phyloP scores from a whole-genome alignment of 2,888 invertebrate genomes.

The Calliscelio sp. region DNA sequence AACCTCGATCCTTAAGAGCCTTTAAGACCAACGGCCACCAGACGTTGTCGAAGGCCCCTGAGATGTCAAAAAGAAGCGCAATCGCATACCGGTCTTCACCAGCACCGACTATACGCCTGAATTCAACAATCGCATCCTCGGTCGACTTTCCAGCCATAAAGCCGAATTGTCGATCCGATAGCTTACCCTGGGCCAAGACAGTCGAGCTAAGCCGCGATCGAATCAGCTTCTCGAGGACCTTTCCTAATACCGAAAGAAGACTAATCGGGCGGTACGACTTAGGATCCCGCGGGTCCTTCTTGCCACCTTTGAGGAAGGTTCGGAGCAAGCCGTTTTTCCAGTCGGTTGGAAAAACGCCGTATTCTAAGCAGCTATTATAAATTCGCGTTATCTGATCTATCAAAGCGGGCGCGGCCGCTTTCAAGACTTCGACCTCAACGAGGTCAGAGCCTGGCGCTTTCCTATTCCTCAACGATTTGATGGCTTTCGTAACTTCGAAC shows the following conservation, averaged over 20 bases:
- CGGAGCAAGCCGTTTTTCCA: slow-evolving; percentile 69
- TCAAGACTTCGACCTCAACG: slow-evolving; percentile 64
- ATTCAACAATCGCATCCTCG: slow-evolving; percentile 50
- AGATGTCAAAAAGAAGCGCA: slow-evolving; percentile 64
- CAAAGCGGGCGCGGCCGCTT: slow-evolving; percentile 26
- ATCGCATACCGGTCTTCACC: neutral
- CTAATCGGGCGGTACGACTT: slow-evolving; percentile 64
- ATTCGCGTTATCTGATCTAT: slow-evolving; percentile 39
- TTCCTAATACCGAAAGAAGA: slow-evolving; percentile 62
- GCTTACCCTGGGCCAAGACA: slow-evolving; percentile 43
- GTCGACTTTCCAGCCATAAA: slow-evolving; percentile 58
- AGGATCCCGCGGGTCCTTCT: slow-evolving; percentile 52
- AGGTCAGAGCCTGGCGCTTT: slow-evolving; percentile 70
- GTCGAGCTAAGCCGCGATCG: slow-evolving; percentile 24
- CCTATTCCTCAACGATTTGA: slow-evolving; percentile 36
- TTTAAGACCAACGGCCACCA: slow-evolving; percentile 73
- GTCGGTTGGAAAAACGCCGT: slow-evolving; percentile 65
- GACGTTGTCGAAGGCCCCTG: slow-evolving; percentile 72
- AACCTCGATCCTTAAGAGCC: slow-evolving; percentile 43
- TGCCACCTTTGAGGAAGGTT: slow-evolving; percentile 54
- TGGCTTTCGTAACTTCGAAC: slow-evolving; percentile 29
- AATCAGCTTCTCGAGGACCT: slow-evolving; percentile 57
- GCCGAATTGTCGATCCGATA: slow-evolving; percentile 67
- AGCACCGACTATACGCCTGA: slow-evolving; percentile 10
- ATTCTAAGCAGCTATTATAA: slow-evolving; percentile 66